phyloP scores from a whole-genome alignment of 2,888 invertebrate species.

The Conus canariensis region DNA sequence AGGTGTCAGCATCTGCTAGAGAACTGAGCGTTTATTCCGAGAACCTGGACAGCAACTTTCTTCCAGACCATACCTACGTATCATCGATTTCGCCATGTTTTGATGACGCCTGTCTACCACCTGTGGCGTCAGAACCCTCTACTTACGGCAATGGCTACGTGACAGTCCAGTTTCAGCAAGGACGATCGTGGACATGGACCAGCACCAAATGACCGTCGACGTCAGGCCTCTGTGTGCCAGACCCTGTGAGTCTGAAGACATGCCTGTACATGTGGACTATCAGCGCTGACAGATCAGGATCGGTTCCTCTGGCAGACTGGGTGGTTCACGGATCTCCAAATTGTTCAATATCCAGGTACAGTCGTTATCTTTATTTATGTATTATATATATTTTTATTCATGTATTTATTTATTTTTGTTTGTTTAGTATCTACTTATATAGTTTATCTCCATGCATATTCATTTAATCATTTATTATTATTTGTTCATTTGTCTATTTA shows the following conservation, averaged over 20 bases:
- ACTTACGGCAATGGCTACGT: neutral
- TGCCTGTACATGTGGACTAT: conserved; percentile 27
- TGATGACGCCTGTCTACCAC: conserved; percentile 20
- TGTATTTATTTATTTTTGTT: too few relatives aligned
- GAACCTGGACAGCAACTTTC: neutral
- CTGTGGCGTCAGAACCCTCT: neutral
- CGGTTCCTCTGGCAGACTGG: neutral
- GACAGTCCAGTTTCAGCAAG: neutral
- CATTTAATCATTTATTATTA: too few relatives aligned
- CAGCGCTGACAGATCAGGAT: conserved; percentile 10
- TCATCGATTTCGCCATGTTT: neutral
- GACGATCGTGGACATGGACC: neutral
- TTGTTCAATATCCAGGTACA: conserved; percentile 33
- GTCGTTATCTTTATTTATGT: too few relatives aligned
- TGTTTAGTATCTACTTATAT: too few relatives aligned
- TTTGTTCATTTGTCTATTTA: too few relatives aligned
- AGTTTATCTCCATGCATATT: too few relatives aligned
- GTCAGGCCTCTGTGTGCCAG: neutral
- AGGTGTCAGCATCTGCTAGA: too few relatives aligned
- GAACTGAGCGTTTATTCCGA: neutral
- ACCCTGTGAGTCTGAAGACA: neutral
- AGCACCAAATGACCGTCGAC: neutral
- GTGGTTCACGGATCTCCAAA: neutral
- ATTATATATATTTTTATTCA: too few relatives aligned
- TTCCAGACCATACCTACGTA: conserved; percentile 3